Evolutionary conservation across 1,140 invertebrate genomes (phyloP).

Genomic region (Eufriesea mexicana): DNA sequence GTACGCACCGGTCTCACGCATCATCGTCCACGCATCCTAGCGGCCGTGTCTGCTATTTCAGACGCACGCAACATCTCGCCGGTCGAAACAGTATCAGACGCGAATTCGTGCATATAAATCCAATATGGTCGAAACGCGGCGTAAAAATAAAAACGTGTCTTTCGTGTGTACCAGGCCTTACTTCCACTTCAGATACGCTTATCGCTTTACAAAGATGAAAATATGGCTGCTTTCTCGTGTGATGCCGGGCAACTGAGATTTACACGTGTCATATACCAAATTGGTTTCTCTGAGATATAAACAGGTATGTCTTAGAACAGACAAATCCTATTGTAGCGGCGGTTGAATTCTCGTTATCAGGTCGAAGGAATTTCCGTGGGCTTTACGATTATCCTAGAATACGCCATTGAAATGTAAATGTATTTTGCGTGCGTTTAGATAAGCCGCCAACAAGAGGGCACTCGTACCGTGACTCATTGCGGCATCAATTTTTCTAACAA

Average conservation of each 20-base stretch:
- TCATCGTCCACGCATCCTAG: no score
- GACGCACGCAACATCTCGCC: no score
- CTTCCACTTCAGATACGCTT: not conserved
- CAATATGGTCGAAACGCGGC: no score
- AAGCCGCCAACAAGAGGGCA: slow-evolving; percentile 23
- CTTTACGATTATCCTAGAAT: slow-evolving; percentile 6
- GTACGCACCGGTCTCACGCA: no score
- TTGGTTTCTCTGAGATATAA: slow-evolving; percentile 5
- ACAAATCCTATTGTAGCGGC: slow-evolving; percentile 12
- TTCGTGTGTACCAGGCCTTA: not conserved
- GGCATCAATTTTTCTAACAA: slow-evolving; percentile 49
- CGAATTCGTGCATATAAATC: not conserved
- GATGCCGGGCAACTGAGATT: not conserved
- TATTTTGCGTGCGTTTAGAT: slow-evolving; percentile 42
- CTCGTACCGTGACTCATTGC: slow-evolving; percentile 24
- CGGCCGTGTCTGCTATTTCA: no score
- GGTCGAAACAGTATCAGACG: no score
- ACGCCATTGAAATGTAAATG: slow-evolving; percentile 51
- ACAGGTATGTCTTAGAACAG: not conserved
- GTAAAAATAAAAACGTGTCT: not conserved
- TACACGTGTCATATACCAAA: not conserved
- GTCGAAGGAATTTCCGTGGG: slow-evolving; percentile 35
- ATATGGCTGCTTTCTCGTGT: not conserved
- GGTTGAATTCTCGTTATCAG: slow-evolving; percentile 31
- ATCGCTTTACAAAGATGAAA: not conserved